These are phyloP conservation scores for Myodes glareolus DNA, from an alignment of 2,113 vertebrate species.

Conservation along the genomic window DNA sequence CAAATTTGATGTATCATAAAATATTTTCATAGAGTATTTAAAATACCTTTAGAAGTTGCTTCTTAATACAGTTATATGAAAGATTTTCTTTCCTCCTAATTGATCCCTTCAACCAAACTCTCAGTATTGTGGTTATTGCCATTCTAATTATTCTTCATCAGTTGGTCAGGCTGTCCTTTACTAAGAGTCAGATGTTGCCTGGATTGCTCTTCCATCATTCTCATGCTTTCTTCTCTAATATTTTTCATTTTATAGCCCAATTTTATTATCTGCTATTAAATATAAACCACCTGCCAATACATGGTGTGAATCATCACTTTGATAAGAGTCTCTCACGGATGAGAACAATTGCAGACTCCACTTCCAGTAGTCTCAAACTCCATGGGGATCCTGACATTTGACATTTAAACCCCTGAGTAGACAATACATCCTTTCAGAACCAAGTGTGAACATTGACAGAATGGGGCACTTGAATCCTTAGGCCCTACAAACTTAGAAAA, in stretches of 20 bases:
- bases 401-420: not conserved
- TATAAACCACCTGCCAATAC: not conserved
- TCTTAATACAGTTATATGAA: not conserved
- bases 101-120: not conserved
- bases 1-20: not conserved
- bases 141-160: not conserved
- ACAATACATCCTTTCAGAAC: fast-evolving
- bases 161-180: not conserved
- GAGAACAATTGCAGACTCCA: fast-evolving
- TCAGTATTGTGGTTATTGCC: too few relatives aligned
- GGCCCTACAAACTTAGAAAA: not conserved
- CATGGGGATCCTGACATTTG: fast-evolving
- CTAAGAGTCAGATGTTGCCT: not conserved
- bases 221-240: slow-evolving; percentile 8
- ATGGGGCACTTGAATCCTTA: not conserved
- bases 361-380: fast-evolving
- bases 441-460: too few relatives aligned
- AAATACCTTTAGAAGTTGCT: not conserved
- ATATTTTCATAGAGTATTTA: not conserved
- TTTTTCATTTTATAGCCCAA: not conserved
- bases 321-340: not conserved
- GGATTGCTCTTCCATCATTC: not conserved
- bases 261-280: slow-evolving; percentile 14
- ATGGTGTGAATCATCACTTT: not conserved
- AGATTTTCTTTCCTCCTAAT: not conserved